Base-by-base conservation (phyloP, 2,797 vertebrate genomes). In the Calcarius lapponicus region DNA sequence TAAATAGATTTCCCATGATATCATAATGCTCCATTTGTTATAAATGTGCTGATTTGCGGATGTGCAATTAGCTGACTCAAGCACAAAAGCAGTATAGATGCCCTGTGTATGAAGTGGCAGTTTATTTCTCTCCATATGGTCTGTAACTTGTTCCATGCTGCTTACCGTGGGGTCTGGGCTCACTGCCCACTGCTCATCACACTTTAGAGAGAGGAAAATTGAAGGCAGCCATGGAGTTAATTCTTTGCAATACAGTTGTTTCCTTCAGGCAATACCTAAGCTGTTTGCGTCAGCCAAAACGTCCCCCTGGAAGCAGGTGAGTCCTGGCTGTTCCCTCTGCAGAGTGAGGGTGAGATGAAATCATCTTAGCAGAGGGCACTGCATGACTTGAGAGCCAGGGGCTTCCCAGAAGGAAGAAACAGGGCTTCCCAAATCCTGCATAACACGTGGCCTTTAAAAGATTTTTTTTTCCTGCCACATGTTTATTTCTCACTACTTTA, bases 51-150 rank as follows among this genome's bases (percentile, higher is more conserved):
- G 91, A 96, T 97, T 92, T 94, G 94, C 7, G 43, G 94, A 91
- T 95, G 50, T 83, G 51, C 91, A 81, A 89, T 88, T 89, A 95
- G 95, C 96, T 96, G 96, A 97, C 85, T 93, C 72, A 32, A 86
- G 88, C 61, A 62, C 96, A 95, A 95, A 76, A 66, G 56, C 69
- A 67, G 86, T 90, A 15, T 69, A 94, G 87, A 94, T 90, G 84
- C 83, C 89, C 78, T 47, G 34, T 89, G 56, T 86, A 93, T 93
- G 93, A 94, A 94, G 92, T 94, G 96, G 88, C 90, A 92, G 91
- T 96, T 94, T 96, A 92, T 96, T 96, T 76, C 90, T 90, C 79
- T 96, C 96, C 96, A 95, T 97, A 95, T 97, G 96, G 94, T 91
- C 81, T 87, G 20, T 94, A 96, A 94, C 90, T 97, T 95, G 81